phyloP scores from a whole-genome alignment of 2,888 invertebrate species.

The Mystacides longicornis region DNA sequence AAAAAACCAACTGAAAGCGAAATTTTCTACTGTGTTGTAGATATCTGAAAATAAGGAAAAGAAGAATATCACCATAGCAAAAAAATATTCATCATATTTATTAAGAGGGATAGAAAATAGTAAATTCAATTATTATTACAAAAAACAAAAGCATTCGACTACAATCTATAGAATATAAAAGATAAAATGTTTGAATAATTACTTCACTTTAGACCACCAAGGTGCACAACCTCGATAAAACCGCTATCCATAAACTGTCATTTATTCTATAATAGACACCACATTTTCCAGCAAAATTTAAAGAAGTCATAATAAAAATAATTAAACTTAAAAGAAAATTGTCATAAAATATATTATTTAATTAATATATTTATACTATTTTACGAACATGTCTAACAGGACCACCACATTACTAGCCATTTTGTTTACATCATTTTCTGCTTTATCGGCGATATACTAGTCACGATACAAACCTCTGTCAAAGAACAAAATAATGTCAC shows the following conservation, averaged over 20 bases:
- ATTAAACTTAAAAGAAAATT: neutral
- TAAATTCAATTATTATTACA: too few species aligned
- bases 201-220: slow-evolving; percentile 19
- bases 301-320: neutral
- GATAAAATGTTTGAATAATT: slow-evolving; percentile 15
- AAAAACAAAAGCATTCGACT: too few species aligned
- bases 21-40: too few species aligned
- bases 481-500: too few species aligned
- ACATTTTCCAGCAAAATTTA: neutral
- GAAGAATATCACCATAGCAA: too few species aligned
- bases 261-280: neutral
- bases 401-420: slow-evolving; percentile 19
- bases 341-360: slow-evolving; percentile 9
- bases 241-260: slow-evolving; percentile 15
- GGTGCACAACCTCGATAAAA: slow-evolving; percentile 22
- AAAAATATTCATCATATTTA: too few species aligned
- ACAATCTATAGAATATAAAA: too few species aligned
- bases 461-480: neutral
- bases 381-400: slow-evolving; percentile 16
- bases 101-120: too few species aligned
- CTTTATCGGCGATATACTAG: slow-evolving; percentile 11
- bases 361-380: slow-evolving; percentile 13
- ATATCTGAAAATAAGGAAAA: too few species aligned
- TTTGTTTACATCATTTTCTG: slow-evolving; percentile 17
- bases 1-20: too few species aligned